Evolutionary conservation across 92 coral and sea anemone genomes (phyloP).

Genomic region (Epizoanthus scotinus): DNA sequence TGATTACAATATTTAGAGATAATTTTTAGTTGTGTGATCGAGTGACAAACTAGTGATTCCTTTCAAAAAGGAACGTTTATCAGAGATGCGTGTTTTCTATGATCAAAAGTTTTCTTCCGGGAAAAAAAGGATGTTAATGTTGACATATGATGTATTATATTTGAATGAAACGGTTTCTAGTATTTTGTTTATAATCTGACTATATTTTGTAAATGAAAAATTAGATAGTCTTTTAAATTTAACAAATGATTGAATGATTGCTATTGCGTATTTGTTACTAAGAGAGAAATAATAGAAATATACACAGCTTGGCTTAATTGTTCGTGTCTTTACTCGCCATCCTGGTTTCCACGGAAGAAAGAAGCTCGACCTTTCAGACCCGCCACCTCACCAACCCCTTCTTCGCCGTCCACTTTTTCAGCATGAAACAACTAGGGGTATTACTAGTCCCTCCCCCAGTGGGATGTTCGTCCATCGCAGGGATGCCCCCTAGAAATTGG

Average conservation of each 20-base stretch:
- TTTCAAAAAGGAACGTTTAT: conserved; percentile 84
- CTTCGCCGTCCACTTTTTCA: no score
- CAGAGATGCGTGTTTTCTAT: conserved; percentile 70
- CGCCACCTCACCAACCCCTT: no score
- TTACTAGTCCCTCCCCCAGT: no score
- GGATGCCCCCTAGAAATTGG: no score
- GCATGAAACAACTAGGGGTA: no score
- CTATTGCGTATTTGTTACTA: conserved; percentile 68
- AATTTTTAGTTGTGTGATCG: conserved; percentile 31
- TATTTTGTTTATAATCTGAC: conserved; percentile 91
- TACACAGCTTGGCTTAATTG: conserved; percentile 27
- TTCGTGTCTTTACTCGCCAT: no score
- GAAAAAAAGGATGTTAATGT: conserved; percentile 58
- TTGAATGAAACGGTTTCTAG: conserved; percentile 86
- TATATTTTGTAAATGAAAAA: conserved; percentile 94
- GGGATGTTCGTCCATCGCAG: no score
- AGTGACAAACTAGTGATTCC: conserved; percentile 61
- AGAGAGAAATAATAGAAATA: conserved; percentile 58
- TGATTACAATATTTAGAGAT: conserved; percentile 40
- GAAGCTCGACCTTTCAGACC: no score
- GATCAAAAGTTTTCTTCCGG: conserved; percentile 66
- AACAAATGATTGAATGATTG: conserved; percentile 84
- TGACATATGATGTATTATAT: conserved; percentile 88
- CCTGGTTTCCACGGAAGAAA: no score
- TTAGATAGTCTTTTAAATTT: conserved; percentile 88